Base-by-base conservation (phyloP, 2,797 vertebrate species). In the Pterois miles region DNA sequence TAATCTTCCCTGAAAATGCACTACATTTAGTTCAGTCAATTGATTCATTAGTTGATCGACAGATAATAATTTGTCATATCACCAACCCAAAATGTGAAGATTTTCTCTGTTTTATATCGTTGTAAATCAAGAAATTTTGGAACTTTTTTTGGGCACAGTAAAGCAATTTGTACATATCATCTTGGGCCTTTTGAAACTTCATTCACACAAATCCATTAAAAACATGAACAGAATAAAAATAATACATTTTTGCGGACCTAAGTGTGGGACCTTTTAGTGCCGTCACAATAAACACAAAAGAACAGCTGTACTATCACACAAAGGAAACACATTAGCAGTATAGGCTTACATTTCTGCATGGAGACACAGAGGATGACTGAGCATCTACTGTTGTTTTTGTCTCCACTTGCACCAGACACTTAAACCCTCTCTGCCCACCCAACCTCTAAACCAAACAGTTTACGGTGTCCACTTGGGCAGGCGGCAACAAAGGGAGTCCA, bases 391-490 rank as follows among this genome's bases (percentile, higher is more conserved):
- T 86, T 82, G 64, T 58, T 80, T 73, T 74, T 73, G 54, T 69
- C 65, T 68, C 66, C 11, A 3, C 76, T 78, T 57, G 50, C 58
- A 43, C 59, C 13, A 5, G 71, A 83, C 50, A 34, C 46, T 71
- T 81, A 74, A 83, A 89, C 85, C 78, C 75, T 76, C 74, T 73
- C 76, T 73, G 78, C 63, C 79, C 78, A 88, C 71, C 76, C 85
- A 76, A 74, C 89, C 90, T 88, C 65, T 68, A 82, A 88, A 70
- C 73, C 79, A 84, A 91, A 87, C 83, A 74, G 78, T 80, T 40
- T 58, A 80, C 84, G 82, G 66, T 76, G 77, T 83, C 80, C 74
- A 79, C 74, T 88, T 58, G 84, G 83, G 56, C 69, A 80, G 83
- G 71, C 65, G 25, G 59, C 74, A 88, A 92, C 91, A 92, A 92